Conservation (phyloP, 2,797 vertebrate genomes). For the Otolemur crassicaudatus region DNA sequence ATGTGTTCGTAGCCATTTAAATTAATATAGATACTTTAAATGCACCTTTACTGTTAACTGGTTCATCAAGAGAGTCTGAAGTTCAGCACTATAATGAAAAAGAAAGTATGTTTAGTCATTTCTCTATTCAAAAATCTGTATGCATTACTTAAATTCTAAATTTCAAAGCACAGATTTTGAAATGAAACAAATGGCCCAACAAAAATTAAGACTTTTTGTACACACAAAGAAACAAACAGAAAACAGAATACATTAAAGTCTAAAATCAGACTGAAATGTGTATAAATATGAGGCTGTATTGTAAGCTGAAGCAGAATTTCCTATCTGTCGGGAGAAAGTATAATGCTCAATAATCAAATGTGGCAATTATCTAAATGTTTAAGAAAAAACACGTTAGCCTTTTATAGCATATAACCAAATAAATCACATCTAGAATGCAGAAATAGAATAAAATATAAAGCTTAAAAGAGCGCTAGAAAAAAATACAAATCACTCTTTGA, state of each 20-base stretch:
- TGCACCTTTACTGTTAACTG: constrained; percentile 97
- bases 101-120: constrained; percentile 65
- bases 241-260: background rate
- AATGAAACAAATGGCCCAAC: constrained; percentile 23
- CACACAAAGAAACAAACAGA: background rate
- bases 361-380: background rate
- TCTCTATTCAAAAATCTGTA: constrained; percentile 54
- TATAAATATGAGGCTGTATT: background rate
- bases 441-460: background rate
- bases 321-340: background rate
- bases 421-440: background rate
- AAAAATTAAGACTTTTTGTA: background rate
- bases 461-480: constrained; percentile 2
- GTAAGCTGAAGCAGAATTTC: background rate
- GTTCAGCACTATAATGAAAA: constrained; percentile 91
- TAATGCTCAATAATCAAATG: background rate
- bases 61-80: constrained; percentile 98
- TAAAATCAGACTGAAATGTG: background rate
- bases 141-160: constrained; percentile 58
- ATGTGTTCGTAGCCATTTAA: background rate
- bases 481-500: background rate
- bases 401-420: background rate
- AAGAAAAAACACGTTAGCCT: background rate
- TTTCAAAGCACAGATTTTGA: constrained; percentile 67
- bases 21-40: constrained; percentile 38